phyloP scores from a whole-genome alignment of 2,888 invertebrate species.

The Heliconius hortense region DNA sequence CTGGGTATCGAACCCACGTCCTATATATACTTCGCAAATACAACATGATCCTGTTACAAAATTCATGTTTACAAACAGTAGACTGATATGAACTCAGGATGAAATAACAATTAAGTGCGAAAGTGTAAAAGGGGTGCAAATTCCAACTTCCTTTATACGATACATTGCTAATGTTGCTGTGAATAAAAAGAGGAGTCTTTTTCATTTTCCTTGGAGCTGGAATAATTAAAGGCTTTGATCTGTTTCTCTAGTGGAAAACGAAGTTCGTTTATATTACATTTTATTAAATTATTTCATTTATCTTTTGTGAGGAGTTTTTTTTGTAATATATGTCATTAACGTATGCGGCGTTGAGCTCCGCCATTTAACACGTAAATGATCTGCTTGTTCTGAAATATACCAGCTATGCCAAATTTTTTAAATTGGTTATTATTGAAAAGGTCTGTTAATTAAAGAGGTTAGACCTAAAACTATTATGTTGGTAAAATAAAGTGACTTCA shows the following conservation, averaged over 20 bases:
- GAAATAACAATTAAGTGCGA: neutral
- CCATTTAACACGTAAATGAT: too few species aligned
- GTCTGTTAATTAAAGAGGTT: neutral
- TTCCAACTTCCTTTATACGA: neutral
- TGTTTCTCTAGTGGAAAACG: slow-evolving; percentile 12
- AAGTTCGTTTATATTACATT: neutral
- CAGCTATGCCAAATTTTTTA: neutral
- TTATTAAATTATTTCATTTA: neutral
- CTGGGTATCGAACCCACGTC: too few species aligned
- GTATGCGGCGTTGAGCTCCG: too few species aligned
- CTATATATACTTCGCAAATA: neutral
- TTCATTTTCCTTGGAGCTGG: slow-evolving; percentile 13
- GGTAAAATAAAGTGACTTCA: neutral
- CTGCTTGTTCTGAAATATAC: neutral
- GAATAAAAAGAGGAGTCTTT: slow-evolving; percentile 9
- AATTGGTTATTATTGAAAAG: neutral
- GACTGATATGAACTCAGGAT: neutral
- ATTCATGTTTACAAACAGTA: neutral
- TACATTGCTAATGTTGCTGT: slow-evolving; percentile 27
- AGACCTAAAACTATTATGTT: neutral
- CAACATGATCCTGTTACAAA: neutral
- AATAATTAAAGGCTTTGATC: slow-evolving; percentile 28
- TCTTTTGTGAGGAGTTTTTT: neutral
- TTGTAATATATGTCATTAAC: too few species aligned
- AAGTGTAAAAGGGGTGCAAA: neutral